phyloP scores from a whole-genome alignment of 2,888 invertebrate genomes.

The Meghimatium bilineatum region DNA sequence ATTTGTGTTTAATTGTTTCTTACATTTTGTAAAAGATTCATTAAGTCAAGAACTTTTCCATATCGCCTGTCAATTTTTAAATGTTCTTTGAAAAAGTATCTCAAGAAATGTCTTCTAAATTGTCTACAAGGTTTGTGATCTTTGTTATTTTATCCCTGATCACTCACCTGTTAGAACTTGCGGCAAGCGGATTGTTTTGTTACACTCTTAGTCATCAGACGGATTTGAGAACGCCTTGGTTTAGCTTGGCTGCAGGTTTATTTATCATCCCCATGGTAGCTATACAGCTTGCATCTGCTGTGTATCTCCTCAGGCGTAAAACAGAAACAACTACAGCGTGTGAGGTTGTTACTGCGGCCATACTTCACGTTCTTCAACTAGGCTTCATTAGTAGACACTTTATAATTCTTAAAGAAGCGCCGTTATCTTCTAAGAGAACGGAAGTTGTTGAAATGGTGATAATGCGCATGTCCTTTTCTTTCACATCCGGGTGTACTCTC shows the following conservation, averaged over 20 bases:
- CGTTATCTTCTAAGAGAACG: constrained; percentile 82
- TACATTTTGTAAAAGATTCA: not conserved
- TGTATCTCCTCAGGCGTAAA: constrained; percentile 59
- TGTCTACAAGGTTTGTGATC: constrained; percentile 61
- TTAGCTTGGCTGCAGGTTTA: constrained; percentile 83
- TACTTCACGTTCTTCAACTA: constrained; percentile 77
- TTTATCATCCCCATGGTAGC: constrained; percentile 85
- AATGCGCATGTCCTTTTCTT: constrained; percentile 89
- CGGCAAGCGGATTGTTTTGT: constrained; percentile 76
- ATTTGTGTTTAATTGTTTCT: too few species aligned
- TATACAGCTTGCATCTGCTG: constrained; percentile 81
- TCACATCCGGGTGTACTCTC: constrained; percentile 93
- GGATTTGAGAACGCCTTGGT: constrained; percentile 80
- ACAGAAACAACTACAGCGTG: constrained; percentile 57
- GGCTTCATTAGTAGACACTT: constrained; percentile 84
- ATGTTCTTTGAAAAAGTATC: not conserved
- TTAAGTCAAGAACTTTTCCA: not conserved
- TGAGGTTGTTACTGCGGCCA: constrained; percentile 81
- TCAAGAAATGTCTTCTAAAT: constrained; percentile 37
- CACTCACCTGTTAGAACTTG: constrained; percentile 62
- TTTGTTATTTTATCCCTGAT: constrained; percentile 61
- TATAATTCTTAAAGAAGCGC: constrained; percentile 81
- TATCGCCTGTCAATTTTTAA: not conserved
- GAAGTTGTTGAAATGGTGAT: constrained; percentile 85
- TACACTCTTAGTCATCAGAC: constrained; percentile 75